Percentiles rank a stretch among this genome's conserved stretches.
Evolutionary conservation across 1,140 invertebrate genomes (phyloP).

Genomic region (Lordiphosa mommai): DNA sequence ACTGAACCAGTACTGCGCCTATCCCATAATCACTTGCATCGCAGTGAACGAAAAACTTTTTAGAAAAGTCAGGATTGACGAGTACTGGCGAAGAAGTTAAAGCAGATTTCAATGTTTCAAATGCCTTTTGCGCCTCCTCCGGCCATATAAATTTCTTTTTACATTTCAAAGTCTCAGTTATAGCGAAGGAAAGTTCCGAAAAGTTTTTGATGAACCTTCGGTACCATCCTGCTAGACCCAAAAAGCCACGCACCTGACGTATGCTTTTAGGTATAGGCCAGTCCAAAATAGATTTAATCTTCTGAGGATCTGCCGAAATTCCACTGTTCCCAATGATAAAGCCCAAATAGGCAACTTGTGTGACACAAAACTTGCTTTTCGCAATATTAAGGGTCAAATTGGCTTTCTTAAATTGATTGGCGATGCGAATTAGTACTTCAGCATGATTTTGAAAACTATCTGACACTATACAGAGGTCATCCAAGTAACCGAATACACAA

Average conservation of each 20-base stretch:
- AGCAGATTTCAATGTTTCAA: background rate
- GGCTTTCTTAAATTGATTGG: background rate
- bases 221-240: slow-evolving; percentile 70
- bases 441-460: background rate
- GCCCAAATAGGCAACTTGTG: slow-evolving; percentile 15
- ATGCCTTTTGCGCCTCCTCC: slow-evolving; percentile 2
- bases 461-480: background rate
- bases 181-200: slow-evolving; percentile 19
- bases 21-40: slow-evolving; percentile 15
- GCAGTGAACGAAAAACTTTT: slow-evolving; percentile 18
- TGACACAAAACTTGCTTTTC: slow-evolving; percentile 3
- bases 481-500: background rate
- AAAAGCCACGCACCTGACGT: slow-evolving; percentile 28
- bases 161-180: background rate
- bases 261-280: slow-evolving; percentile 24
- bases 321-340: slow-evolving; percentile 23
- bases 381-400: background rate
- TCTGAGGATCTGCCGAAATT: slow-evolving; percentile 23
- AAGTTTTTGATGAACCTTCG: slow-evolving; percentile 71
- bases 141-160: slow-evolving; percentile 12
- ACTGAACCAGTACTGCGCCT: slow-evolving; percentile 10
- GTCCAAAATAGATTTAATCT: slow-evolving; percentile 15
- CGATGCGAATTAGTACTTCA: background rate
- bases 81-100: slow-evolving; percentile 15
- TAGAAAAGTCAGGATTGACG: slow-evolving; percentile 13